Conservation (phyloP, 2,888 invertebrate genomes). For the Drosophila pullipes region DNA sequence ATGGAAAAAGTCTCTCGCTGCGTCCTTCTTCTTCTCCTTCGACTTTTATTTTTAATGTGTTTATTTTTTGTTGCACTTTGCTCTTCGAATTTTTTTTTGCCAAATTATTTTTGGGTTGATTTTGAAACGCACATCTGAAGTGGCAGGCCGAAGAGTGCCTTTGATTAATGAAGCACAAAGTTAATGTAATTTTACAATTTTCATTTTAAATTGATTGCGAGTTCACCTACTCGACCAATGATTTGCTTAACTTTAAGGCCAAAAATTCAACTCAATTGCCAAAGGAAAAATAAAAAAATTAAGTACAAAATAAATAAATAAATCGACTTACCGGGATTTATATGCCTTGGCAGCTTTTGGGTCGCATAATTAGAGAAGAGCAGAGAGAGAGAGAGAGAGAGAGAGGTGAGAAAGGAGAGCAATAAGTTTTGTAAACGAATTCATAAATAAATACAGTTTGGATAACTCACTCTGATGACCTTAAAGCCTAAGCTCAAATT, state of each 20-base stretch:
- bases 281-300: conserved; percentile 15
- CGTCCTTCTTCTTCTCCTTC: background rate
- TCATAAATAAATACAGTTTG: conserved; percentile 48
- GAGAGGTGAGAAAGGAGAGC: background rate
- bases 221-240: conserved; percentile 24
- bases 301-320: conserved; percentile 25
- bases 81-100: conserved; percentile 26
- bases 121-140: conserved; percentile 48
- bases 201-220: conserved; percentile 61
- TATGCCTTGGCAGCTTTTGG: conserved; percentile 70
- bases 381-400: background rate
- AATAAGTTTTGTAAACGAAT: conserved; percentile 47
- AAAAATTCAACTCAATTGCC: conserved; percentile 36
- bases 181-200: conserved; percentile 64
- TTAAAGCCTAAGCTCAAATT: conserved; percentile 84
- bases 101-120: conserved; percentile 55
- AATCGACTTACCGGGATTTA: conserved; percentile 75
- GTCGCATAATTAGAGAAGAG: conserved; percentile 44
- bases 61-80: conserved; percentile 41
- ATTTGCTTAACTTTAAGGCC: conserved; percentile 47
- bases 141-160: conserved; percentile 48
- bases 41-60: conserved; percentile 1
- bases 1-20: conserved; percentile 23
- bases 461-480: conserved; percentile 82
- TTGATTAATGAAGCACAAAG: conserved; percentile 76